Base-by-base conservation (phyloP, 2,797 vertebrate species). In the Buphagus erythrorhynchus region DNA sequence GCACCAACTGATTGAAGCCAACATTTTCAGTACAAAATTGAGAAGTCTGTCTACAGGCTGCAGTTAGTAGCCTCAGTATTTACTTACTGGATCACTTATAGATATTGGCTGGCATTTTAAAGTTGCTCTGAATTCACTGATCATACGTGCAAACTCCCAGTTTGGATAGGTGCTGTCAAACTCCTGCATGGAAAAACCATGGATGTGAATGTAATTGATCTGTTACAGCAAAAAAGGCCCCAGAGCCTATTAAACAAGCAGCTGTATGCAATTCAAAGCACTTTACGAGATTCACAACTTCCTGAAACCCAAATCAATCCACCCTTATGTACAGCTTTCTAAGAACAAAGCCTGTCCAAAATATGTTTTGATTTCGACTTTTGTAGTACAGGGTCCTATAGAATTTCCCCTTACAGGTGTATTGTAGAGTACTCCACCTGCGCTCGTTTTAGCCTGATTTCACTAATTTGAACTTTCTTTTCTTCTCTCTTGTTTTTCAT, bases 91-190 rank as follows among this genome's bases (percentile, higher is more conserved):
- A 83, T 99, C 99, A 38, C 90, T 91, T 48, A 98, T 33, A 73
- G 98, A 98, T 76, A 99, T 54, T 4, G 98, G 98, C 28, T 96
- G 97, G 94, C 98, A 98, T 78, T 99, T 98, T 97, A 99, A 69
- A 42, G 98, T 99, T 78, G 98, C 98, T 95, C 99, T 98, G 96
- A 99, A 99, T 43, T 99, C 98, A 91, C 98, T 98, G 91, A 99
- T 99, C 99, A 99, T 99, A 35, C 98, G 98, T 51, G 98, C 98
- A 97, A 99, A 99, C 95, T 99, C 99, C 98, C 99, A 99, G 95
- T 99, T 99, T 76, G 99, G 99, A 69, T 98, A 98, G 82, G 94
- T 97, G 55, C 54, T 94, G 73, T 99, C 99, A 85, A 95, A 98
- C 69, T 99, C 99, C 99, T 99, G 95, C 46, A 58, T 59, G 28